Conservation (phyloP, 2,113 vertebrate genomes). For the Orientallactaga bullata region DNA sequence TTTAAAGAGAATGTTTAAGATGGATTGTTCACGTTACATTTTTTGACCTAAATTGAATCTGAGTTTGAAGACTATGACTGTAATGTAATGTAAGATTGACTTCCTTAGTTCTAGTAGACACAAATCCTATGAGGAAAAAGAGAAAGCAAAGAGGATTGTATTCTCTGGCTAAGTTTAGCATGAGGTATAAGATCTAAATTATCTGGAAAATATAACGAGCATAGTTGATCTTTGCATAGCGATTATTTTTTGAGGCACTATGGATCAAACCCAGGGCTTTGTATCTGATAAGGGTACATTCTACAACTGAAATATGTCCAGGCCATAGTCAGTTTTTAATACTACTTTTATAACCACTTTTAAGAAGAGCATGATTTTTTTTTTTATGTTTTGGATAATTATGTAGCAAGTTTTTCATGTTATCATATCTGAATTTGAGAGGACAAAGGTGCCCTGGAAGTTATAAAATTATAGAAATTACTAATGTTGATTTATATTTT, state of each 20-base stretch:
- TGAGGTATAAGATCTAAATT: background rate
- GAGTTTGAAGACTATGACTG: background rate
- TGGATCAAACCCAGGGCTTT: background rate
- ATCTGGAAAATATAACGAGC: background rate
- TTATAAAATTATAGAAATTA: background rate
- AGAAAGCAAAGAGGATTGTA: background rate
- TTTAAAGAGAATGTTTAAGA: constrained; percentile 28
- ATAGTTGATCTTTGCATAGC: background rate
- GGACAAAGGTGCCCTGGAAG: background rate
- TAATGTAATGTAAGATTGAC: background rate
- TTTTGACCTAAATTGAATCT: constrained; percentile 30
- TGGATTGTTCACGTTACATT: background rate
- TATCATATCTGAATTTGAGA: background rate
- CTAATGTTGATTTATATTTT: background rate
- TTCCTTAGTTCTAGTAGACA: background rate
- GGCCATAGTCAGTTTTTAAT: background rate
- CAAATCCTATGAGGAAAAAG: background rate
- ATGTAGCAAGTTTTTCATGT: background rate
- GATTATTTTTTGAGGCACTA: background rate
- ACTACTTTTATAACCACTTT: background rate
- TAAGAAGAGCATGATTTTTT: background rate
- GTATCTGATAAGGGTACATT: background rate
- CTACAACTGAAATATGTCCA: no score
- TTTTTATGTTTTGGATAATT: background rate
- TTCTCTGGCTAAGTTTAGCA: background rate